phyloP scores from a whole-genome alignment of 2,888 invertebrate species.

The Caenorhabditis wallacei region DNA sequence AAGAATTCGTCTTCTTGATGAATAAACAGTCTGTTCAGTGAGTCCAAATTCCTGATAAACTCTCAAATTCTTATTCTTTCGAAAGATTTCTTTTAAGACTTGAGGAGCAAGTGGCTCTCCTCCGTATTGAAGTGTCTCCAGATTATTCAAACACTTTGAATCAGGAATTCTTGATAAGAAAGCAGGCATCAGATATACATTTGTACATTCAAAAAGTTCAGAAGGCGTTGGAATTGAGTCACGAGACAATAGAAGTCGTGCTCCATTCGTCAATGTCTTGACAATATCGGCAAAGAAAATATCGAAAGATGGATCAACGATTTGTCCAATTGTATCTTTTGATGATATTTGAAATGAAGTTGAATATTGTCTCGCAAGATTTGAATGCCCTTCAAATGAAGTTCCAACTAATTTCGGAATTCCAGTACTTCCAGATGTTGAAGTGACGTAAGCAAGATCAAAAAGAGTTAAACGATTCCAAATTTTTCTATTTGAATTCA shows the following conservation, averaged over 20 bases:
- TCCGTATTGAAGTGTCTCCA: slow-evolving; percentile 73
- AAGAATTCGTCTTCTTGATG: slow-evolving; percentile 63
- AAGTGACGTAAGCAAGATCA: slow-evolving; percentile 74
- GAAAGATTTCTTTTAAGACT: slow-evolving; percentile 35
- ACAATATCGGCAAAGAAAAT: slow-evolving; percentile 81
- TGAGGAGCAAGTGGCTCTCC: slow-evolving; percentile 69
- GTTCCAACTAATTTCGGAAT: slow-evolving; percentile 76
- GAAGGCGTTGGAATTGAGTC: slow-evolving; percentile 39
- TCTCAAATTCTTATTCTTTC: not conserved
- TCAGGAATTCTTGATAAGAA: slow-evolving; percentile 60
- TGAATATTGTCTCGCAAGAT: slow-evolving; percentile 74
- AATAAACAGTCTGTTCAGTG: slow-evolving; percentile 79
- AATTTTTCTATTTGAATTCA: not conserved
- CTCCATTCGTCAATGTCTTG: slow-evolving; percentile 68
- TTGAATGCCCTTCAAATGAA: slow-evolving; percentile 71
- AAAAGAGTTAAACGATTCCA: not conserved
- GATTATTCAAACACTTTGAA: not conserved
- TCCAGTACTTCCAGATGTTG: slow-evolving; percentile 81
- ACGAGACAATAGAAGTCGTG: slow-evolving; percentile 43
- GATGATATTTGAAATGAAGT: slow-evolving; percentile 58
- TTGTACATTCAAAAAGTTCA: slow-evolving; percentile 62
- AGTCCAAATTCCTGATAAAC: slow-evolving; percentile 77
- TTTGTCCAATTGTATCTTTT: slow-evolving; percentile 73
- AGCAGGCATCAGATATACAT: slow-evolving; percentile 80
- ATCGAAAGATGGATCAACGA: slow-evolving; percentile 80